These are phyloP conservation scores for Rhagologus leucostigma DNA, from an alignment of 2,113 vertebrate genomes.

Conservation along the genomic window DNA sequence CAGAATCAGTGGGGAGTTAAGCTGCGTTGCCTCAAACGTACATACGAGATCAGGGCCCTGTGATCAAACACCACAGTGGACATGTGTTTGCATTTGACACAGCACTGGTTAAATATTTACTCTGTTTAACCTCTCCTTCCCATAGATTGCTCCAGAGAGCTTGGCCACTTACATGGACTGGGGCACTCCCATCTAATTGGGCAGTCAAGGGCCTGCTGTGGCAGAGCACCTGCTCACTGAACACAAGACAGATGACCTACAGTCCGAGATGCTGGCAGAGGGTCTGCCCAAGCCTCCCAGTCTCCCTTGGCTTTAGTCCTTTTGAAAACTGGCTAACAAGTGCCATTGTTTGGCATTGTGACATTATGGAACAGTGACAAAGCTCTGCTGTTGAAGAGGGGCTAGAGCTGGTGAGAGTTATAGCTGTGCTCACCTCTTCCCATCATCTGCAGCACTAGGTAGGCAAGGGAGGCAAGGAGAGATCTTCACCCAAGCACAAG, in stretches of 20 bases:
- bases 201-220: not conserved
- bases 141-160: not conserved
- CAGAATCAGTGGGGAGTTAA: not conserved
- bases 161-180: not conserved
- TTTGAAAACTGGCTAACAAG: not conserved
- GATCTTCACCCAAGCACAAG: not conserved
- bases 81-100: constrained; percentile 5
- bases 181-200: not conserved
- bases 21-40: not conserved
- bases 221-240: not conserved
- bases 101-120: constrained; percentile 26
- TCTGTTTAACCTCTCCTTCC: not conserved
- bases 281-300: not conserved
- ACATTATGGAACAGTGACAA: not conserved
- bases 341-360: not conserved
- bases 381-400: not conserved
- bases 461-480: not conserved
- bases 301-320: not conserved
- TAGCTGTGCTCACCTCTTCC: not conserved
- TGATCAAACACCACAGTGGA: not conserved
- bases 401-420: not conserved
- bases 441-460: not conserved
- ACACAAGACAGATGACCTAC: not conserved
- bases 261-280: not conserved
- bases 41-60: not conserved